Conservation (phyloP, 2,113 vertebrate genomes). For the Herpailurus yagouaroundi region DNA sequence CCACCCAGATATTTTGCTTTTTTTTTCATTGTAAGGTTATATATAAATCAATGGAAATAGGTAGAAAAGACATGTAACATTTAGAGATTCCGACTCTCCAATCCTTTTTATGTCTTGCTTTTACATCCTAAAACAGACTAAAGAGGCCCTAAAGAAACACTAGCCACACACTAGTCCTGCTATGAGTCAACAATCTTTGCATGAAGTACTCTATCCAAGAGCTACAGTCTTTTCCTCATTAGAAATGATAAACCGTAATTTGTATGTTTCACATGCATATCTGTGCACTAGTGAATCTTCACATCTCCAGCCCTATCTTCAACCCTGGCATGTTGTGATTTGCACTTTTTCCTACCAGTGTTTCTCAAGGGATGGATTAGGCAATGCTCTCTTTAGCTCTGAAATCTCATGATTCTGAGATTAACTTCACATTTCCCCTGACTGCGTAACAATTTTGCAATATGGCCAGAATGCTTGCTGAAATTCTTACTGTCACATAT, state of each 20-base stretch:
- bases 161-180: not conserved
- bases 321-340: not conserved
- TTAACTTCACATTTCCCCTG: not conserved
- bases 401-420: conserved; percentile 8
- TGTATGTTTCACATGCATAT: not conserved
- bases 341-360: not conserved
- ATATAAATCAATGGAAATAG: conserved; percentile 31
- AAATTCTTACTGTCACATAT: not conserved
- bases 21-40: not conserved
- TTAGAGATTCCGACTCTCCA: not conserved
- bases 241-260: not conserved
- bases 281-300: not conserved
- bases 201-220: not conserved
- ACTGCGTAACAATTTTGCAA: not conserved
- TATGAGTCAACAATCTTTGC: not conserved
- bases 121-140: not conserved
- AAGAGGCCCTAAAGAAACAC: not conserved
- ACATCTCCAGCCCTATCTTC: not conserved
- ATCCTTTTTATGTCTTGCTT: conserved; percentile 2
- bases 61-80: not conserved
- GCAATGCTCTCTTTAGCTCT: not conserved
- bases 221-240: not conserved
- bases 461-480: not conserved
- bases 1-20: too few species aligned
- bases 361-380: not conserved